Evolutionary conservation across 1,140 invertebrate genomes (phyloP).

Genomic region (Drosophila sturtevanti): DNA sequence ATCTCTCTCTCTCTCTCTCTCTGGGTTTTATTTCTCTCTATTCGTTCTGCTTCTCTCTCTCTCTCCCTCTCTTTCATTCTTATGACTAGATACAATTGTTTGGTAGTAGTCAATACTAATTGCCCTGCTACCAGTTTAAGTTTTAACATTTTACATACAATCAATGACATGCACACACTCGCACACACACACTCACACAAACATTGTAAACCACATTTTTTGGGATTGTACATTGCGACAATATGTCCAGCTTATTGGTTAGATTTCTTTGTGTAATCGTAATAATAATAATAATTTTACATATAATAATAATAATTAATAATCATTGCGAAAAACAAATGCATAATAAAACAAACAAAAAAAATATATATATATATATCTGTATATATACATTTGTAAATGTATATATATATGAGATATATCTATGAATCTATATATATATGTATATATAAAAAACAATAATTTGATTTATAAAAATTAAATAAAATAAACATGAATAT

Average conservation of each 20-base stretch:
- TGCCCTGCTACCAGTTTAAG: constrained; percentile 1
- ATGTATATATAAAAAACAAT: constrained; percentile 31
- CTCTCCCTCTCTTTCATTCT: constrained; percentile 12
- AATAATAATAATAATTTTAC: constrained; percentile 14
- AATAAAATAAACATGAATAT: constrained; percentile 44
- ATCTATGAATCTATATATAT: background rate
- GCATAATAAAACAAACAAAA: constrained; percentile 25
- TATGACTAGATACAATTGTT: constrained; percentile 68
- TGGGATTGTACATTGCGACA: constrained; percentile 40
- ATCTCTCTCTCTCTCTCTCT: background rate
- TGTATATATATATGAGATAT: background rate
- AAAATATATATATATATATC: constrained; percentile 34
- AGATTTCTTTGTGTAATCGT: constrained; percentile 8
- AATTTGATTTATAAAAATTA: constrained; percentile 36
- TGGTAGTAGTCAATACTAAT: background rate
- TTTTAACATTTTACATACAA: background rate
- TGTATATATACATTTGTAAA: background rate
- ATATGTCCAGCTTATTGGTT: constrained; percentile 24
- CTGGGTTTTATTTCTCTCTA: too few species aligned
- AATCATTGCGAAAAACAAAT: constrained; percentile 45
- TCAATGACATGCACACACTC: too few species aligned
- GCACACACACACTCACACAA: background rate
- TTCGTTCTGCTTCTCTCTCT: too few species aligned
- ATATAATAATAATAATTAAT: constrained; percentile 35
- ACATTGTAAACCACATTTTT: constrained; percentile 10